Percentiles rank a stretch among this genome's conserved stretches.
These are phyloP conservation scores for Anolis carolinensis DNA, from an alignment of 2,113 vertebrate species.

Conservation along the genomic window DNA sequence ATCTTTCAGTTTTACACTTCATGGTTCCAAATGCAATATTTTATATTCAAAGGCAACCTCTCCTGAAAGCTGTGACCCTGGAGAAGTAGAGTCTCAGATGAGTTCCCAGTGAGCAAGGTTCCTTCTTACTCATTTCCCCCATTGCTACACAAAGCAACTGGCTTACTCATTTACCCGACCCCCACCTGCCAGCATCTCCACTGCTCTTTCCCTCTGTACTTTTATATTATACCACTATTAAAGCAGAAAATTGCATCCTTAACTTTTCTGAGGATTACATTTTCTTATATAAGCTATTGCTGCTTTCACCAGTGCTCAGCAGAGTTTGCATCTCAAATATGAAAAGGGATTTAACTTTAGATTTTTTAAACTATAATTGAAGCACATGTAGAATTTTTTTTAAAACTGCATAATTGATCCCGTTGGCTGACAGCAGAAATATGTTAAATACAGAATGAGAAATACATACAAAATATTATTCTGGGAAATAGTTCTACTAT, in stretches of 20 bases:
- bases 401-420: not conserved
- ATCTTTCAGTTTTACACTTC: not conserved
- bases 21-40: conserved; percentile 1
- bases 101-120: not conserved
- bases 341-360: not conserved
- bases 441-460: not conserved
- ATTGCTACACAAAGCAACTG: not conserved
- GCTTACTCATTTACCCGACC: not conserved
- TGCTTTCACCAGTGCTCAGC: not conserved
- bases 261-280: not conserved
- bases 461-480: not conserved
- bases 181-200: not conserved
- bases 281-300: not conserved
- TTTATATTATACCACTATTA: not conserved
- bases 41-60: not conserved
- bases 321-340: not conserved
- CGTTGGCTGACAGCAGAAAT: not conserved
- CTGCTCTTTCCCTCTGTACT: not conserved
- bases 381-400: not conserved
- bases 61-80: not conserved
- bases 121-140: not conserved
- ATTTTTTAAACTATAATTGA: not conserved
- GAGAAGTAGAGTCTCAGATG: not conserved
- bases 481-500: not conserved
- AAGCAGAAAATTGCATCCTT: not conserved